phyloP scores from a whole-genome alignment of 2,797 vertebrate genomes.

The Notolabrus celidotus region DNA sequence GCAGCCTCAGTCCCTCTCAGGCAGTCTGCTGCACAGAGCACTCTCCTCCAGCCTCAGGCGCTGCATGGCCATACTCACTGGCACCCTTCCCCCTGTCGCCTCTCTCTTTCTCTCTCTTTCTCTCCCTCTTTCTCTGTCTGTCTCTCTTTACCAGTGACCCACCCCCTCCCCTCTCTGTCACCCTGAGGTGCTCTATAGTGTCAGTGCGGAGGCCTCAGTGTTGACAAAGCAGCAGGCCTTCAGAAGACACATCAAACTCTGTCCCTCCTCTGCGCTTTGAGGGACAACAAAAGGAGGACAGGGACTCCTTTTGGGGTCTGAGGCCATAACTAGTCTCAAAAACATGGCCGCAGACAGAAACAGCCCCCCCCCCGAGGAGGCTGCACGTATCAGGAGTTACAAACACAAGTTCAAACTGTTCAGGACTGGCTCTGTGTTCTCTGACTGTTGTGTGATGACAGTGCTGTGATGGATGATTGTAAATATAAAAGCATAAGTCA shows the following conservation, averaged over 20 bases:
- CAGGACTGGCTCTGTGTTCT: conserved; percentile 63
- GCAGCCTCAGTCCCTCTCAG: conserved; percentile 81
- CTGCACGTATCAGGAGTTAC: conserved; percentile 41
- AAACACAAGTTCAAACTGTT: conserved; percentile 62
- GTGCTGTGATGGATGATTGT: conserved; percentile 74
- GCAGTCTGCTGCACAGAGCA: conserved; percentile 80
- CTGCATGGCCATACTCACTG: conserved; percentile 73
- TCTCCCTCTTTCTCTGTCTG: conserved; percentile 53
- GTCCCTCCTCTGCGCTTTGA: conserved; percentile 71
- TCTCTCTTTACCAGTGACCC: conserved; percentile 74
- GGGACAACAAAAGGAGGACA: conserved; percentile 74
- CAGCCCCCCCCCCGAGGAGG: conserved; percentile 64
- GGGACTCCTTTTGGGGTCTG: conserved; percentile 72
- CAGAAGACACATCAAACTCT: conserved; percentile 84
- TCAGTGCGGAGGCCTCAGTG: conserved; percentile 78
- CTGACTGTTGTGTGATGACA: conserved; percentile 72
- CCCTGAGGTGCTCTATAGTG: conserved; percentile 73
- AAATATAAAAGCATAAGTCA: conserved; percentile 81
- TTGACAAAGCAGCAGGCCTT: conserved; percentile 85
- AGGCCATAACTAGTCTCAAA: conserved; percentile 71
- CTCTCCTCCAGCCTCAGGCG: conserved; percentile 75
- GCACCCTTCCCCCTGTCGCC: conserved; percentile 62
- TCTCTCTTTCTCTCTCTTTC: conserved; percentile 32
- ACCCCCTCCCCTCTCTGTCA: conserved; percentile 60
- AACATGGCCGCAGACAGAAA: conserved; percentile 68